These are phyloP conservation scores for Hydrotaea diabolus DNA, from an alignment of 2,888 invertebrate genomes.

Conservation along the genomic window DNA sequence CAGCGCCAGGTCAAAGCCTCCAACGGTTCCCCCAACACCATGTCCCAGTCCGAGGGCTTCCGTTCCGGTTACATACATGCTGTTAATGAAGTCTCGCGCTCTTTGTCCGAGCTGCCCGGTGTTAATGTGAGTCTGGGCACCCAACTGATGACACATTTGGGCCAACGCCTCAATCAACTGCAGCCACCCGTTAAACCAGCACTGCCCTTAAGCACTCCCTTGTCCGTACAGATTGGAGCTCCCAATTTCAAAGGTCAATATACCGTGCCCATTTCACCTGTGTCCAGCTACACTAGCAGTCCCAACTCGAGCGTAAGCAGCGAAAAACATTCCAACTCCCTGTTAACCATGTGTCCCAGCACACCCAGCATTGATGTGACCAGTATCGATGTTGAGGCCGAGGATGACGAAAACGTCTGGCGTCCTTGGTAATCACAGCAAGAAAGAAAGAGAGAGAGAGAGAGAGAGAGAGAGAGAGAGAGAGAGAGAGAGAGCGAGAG, in stretches of 20 bases:
- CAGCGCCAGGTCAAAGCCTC: conserved; percentile 81
- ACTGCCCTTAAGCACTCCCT: conserved; percentile 75
- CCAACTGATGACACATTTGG: conserved; percentile 94
- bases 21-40: conserved; percentile 80
- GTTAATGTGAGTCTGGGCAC: conserved; percentile 93
- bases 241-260: conserved; percentile 72
- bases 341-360: conserved; percentile 74
- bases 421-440: conserved; percentile 76
- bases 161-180: conserved; percentile 87
- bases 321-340: conserved; percentile 68
- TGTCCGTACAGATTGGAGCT: conserved; percentile 75
- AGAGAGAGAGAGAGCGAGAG: background rate
- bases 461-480: background rate
- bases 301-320: conserved; percentile 76
- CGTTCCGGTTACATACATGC: conserved; percentile 94
- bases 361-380: conserved; percentile 73
- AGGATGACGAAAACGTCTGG: conserved; percentile 76
- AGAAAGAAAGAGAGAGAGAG: background rate
- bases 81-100: conserved; percentile 93
- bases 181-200: conserved; percentile 77
- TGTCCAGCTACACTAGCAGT: conserved; percentile 78
- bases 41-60: conserved; percentile 90
- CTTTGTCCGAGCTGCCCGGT: conserved; percentile 91
- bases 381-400: conserved; percentile 64
- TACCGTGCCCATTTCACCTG: conserved; percentile 78